Evolutionary conservation across 2,888 invertebrate species (phyloP), one percentile per base, ranked within the genome.

Genomic region (Clepsis dumicolana): DNA sequence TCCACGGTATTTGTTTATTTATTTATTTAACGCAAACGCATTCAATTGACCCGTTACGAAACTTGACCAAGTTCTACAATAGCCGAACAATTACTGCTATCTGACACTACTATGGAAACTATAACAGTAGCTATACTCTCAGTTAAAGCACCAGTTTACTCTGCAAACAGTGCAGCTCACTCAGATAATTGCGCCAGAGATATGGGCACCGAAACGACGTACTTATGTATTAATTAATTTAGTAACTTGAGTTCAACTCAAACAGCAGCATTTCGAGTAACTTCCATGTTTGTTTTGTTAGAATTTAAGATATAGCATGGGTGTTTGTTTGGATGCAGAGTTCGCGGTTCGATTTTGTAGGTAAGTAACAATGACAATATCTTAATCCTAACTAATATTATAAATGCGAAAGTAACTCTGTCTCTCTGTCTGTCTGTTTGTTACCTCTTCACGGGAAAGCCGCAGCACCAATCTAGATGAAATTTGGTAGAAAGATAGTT

Each of bases 181-280:
- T 73, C 74, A 72, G 73, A 73, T 73, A 64, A 74, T 70, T 74
- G 74, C 70, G 61, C 72, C n/a, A 14, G 75, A 75, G 75, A 75
- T 75, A 75, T 76, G 75, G 71, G 66, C 60, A 73, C 73, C 71
- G 75, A 73, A 76, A 73, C 74, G 74, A 73, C 59, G 59, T 79
- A 71, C 66, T 71, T 67, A 67, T 25, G 38, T 56, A 79, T 80
- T 82, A 81, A 81, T 81, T 81, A 82, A 81, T 82, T 81, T 79
- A 82, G 75, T 77, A 74, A 73, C 65, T 70, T 35, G 44, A 70
- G 77, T 77, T 79, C 24, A 65, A 38, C 25, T 61, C 54, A 66
- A 61, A 61, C 61, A 54, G 32, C 18, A 32, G 61, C 32, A 35
- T 66, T 61, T 54, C 5, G 50, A 38, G 44, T 25, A 59, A 59